Conservation (phyloP, 2,113 vertebrate genomes). For the Malurus melanocephalus region DNA sequence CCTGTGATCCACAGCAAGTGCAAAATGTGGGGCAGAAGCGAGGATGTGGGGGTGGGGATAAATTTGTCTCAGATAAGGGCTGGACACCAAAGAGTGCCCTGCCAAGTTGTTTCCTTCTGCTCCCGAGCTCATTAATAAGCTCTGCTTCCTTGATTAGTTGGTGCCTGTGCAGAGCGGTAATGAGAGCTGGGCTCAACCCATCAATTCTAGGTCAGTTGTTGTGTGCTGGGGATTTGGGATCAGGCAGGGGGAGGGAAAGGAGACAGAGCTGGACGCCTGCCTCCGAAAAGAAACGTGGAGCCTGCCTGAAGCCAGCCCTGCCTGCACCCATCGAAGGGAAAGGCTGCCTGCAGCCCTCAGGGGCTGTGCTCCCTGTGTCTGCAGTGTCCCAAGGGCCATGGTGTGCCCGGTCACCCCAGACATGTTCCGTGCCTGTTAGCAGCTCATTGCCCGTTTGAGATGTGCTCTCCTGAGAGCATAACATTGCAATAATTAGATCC, state of each 20-base stretch:
- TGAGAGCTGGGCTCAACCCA: slow-evolving; percentile 21
- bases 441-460: background rate
- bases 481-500: background rate
- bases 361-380: background rate
- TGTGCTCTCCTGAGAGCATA: background rate
- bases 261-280: background rate
- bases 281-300: background rate
- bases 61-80: slow-evolving; percentile 4
- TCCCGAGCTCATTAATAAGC: slow-evolving; percentile 23
- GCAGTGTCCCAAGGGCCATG: background rate
- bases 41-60: background rate
- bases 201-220: slow-evolving; percentile 55
- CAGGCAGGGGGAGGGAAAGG: background rate
- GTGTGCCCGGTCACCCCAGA: rapidly evolving
- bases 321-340: rapidly evolving
- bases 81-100: background rate
- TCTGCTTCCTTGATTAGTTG: slow-evolving; percentile 52
- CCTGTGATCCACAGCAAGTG: background rate
- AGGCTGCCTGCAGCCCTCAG: rapidly evolving
- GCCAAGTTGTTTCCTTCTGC: slow-evolving; percentile 26
- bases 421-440: rapidly evolving
- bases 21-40: background rate
- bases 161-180: slow-evolving; percentile 2
- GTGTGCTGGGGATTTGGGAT: slow-evolving; percentile 32
- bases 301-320: background rate